Percentiles rank a stretch among this genome's conserved stretches.
phyloP scores from a whole-genome alignment of 2,888 invertebrate genomes.

The Antheraea yamamai region DNA sequence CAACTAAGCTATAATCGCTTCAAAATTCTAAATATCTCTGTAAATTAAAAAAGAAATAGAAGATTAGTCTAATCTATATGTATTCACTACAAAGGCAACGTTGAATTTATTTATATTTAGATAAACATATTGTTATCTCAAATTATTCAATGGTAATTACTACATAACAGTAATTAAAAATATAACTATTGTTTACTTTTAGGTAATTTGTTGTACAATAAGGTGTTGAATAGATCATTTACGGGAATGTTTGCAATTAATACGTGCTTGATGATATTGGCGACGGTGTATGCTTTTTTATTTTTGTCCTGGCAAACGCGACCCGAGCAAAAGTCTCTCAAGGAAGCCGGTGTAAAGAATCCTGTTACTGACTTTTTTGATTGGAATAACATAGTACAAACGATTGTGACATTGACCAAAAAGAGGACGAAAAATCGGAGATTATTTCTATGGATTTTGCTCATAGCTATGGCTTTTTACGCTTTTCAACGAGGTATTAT shows the following conservation, averaged over 20 bases:
- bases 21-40: too few relatives aligned
- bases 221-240: conserved; percentile 84
- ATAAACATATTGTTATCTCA: not conserved
- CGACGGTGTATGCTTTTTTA: conserved; percentile 85
- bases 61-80: not conserved
- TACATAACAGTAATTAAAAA: not conserved
- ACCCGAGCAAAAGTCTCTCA: conserved; percentile 82
- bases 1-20: too few relatives aligned
- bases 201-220: conserved; percentile 85
- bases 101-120: not conserved
- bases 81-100: not conserved
- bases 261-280: conserved; percentile 80
- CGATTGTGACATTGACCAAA: conserved; percentile 83
- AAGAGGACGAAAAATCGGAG: conserved; percentile 82
- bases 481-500: conserved; percentile 87
- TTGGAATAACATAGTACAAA: conserved; percentile 84
- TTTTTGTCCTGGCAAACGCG: conserved; percentile 88
- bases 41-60: too few relatives aligned
- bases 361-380: conserved; percentile 88
- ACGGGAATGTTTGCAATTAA: conserved; percentile 89
- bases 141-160: not conserved
- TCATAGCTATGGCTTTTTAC: conserved; percentile 89
- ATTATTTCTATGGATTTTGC: conserved; percentile 85
- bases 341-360: conserved; percentile 81
- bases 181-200: conserved; percentile 37